Conservation (phyloP, 2,888 invertebrate genomes). For the Teleiodes luculella region DNA sequence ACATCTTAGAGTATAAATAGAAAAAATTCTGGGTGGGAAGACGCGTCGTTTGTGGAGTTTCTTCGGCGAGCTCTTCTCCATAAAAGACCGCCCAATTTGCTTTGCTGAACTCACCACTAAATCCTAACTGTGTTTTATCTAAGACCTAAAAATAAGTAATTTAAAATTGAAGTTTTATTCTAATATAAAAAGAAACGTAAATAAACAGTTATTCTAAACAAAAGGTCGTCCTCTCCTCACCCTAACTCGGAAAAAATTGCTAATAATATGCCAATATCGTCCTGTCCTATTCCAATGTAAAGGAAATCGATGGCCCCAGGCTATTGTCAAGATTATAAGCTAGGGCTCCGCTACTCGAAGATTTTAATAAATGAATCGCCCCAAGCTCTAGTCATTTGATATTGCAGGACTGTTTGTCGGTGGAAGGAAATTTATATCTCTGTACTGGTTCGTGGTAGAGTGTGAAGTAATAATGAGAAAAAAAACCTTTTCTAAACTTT, state of each 20-base stretch:
- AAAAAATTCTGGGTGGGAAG: too few species aligned
- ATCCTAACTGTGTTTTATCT: too few species aligned
- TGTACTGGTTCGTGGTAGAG: background rate
- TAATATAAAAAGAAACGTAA: too few species aligned
- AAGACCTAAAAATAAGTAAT: background rate
- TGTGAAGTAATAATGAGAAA: background rate
- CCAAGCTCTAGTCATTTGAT: constrained; percentile 18
- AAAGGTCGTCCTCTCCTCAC: background rate
- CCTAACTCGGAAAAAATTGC: background rate
- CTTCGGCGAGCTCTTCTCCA: too few species aligned
- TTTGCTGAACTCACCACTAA: too few species aligned
- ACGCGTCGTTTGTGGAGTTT: too few species aligned
- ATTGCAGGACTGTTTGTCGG: background rate
- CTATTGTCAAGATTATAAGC: constrained; percentile 49
- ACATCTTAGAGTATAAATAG: too few species aligned
- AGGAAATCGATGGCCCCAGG: constrained; percentile 65
- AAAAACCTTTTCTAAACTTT: too few species aligned
- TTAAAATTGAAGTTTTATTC: background rate
- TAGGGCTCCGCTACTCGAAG: constrained; percentile 34
- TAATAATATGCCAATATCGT: constrained; percentile 41
- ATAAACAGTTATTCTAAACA: background rate
- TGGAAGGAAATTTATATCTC: background rate
- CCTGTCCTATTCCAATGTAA: constrained; percentile 69
- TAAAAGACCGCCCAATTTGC: too few species aligned
- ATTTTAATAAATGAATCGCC: constrained; percentile 54